Evolutionary conservation across 2,888 invertebrate genomes (phyloP), one percentile per base, ranked within the genome.

Genomic region (Pyrocoelia pectoralis): DNA sequence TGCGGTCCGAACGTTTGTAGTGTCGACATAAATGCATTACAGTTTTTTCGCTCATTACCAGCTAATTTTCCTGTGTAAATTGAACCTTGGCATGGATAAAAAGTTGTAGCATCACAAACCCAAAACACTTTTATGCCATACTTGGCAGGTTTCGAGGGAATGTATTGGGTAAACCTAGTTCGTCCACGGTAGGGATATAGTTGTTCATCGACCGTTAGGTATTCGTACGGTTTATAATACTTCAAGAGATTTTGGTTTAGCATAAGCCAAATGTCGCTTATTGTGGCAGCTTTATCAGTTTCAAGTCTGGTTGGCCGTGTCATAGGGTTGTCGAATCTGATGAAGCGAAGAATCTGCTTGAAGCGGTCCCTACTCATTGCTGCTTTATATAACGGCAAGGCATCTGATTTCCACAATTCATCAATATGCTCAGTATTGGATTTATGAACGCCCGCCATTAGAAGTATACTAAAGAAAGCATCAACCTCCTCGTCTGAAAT

Each of bases 271-370:
- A 61, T 50, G 14, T 38, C 50, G n/a, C 46, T 51, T 41, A 61
- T 61, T 24, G 61, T 33, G 18, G 56, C 41, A 56, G 52, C 41
- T 61, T 56, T 56, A 38, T 51, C 61, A 50, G 51, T 43, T 50
- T 51, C 38, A 33, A 61, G 10, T 56, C 52, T 56, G 17, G 15
- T 18, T 18, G 51, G 33, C 33, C 56, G 51, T 24, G 56, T 61
- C 29, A 12, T 51, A 2, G 13, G 38, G 46, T 61, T 56, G 33
- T 51, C 56, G 14, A 61, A 56, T 51, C 61, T 40, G 13, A 56
- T 61, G 17, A 61, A 50, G 4, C 52, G 19, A 15, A 61, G 29
- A 15, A 61, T 55, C 12, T 50, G 3, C 15, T 61, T 48, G 17
- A 61, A 61, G 28, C 41, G 48, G 19, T 61, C 41, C 46, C 61